phyloP scores from a whole-genome alignment of 2,113 vertebrate species.

The Stomatorhinus ivindoensis region DNA sequence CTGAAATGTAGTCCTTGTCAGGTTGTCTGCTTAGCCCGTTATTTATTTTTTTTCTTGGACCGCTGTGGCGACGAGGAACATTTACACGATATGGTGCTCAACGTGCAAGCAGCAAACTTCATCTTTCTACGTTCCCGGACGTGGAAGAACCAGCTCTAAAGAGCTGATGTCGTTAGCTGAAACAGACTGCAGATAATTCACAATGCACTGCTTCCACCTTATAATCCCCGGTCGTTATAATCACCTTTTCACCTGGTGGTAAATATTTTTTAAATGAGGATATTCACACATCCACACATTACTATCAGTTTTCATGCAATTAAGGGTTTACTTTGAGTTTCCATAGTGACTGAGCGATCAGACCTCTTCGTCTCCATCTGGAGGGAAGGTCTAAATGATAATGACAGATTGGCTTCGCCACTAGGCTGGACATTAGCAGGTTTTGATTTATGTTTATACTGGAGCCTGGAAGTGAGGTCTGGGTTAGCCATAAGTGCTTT shows the following conservation, averaged over 20 bases:
- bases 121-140: not conserved
- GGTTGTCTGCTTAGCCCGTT: not conserved
- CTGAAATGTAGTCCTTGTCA: not conserved
- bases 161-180: not conserved
- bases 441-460: conserved; percentile 51
- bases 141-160: not conserved
- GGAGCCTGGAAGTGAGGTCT: conserved; percentile 34
- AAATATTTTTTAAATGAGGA: not conserved
- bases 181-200: not conserved
- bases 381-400: conserved; percentile 9
- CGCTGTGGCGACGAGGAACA: not conserved
- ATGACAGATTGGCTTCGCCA: conserved; percentile 53
- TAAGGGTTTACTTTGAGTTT: not conserved
- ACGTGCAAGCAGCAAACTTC: not conserved
- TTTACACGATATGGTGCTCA: not conserved
- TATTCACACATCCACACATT: not conserved
- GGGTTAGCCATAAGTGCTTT: conserved; percentile 39
- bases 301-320: not conserved
- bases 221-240: not conserved
- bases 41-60: not conserved
- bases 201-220: not conserved
- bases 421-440: conserved; percentile 59
- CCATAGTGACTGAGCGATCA: conserved; percentile 12
- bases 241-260: not conserved
- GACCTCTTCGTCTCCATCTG: not conserved